Percentiles rank a stretch among this genome's conserved stretches.
Evolutionary conservation across 2,113 vertebrate species (phyloP).

Genomic region (Spilogale gracilis): DNA sequence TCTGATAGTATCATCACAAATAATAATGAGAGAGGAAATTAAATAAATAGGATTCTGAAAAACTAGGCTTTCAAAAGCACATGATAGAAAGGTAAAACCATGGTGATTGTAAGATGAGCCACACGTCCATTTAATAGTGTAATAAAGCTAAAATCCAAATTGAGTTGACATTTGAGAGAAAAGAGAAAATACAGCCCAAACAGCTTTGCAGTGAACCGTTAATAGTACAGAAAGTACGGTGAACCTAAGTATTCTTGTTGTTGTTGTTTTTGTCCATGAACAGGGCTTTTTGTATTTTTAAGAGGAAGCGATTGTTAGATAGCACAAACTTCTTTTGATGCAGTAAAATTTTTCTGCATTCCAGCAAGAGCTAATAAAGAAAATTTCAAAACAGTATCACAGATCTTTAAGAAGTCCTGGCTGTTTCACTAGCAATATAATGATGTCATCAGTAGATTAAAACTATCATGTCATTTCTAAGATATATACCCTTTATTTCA

Average conservation of each 20-base stretch:
- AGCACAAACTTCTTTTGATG: neutral
- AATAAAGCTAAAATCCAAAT: neutral
- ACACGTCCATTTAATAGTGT: neutral
- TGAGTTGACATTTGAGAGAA: neutral
- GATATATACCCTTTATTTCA: neutral
- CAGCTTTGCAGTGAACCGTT: neutral
- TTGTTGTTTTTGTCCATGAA: neutral
- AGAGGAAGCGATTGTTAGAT: neutral
- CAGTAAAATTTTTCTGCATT: neutral
- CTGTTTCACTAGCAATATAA: neutral
- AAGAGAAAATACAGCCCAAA: neutral
- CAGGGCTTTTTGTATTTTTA: neutral
- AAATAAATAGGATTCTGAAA: neutral
- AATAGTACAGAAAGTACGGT: neutral
- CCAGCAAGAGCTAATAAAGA: neutral
- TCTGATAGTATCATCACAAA: neutral
- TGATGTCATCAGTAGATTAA: neutral
- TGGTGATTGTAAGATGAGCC: neutral
- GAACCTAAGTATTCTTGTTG: neutral
- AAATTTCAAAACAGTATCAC: neutral
- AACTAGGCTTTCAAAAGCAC: neutral
- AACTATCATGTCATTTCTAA: neutral
- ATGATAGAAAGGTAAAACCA: neutral
- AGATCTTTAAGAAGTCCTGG: neutral
- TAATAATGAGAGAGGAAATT: neutral